A percentile compares a stretch with the other conserved stretches of the same genome.
Conservation (phyloP, 1,140 invertebrate species). For the Conus betulinus region DNA sequence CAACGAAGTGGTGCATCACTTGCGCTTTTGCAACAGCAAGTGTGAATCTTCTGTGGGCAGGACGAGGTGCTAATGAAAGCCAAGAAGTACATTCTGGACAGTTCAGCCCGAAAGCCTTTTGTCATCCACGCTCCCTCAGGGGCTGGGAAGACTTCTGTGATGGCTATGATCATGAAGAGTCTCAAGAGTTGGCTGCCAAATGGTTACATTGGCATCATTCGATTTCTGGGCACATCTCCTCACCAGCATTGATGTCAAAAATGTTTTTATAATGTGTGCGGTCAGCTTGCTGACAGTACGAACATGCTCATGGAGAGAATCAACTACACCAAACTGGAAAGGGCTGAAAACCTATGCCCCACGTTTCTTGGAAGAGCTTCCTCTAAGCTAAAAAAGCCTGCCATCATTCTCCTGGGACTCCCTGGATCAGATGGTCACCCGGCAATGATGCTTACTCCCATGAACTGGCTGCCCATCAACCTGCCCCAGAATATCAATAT, state of each 20-base stretch:
- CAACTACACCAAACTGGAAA: constrained; percentile 56
- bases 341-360: constrained; percentile 58
- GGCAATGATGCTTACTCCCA: constrained; percentile 61
- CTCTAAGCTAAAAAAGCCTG: constrained; percentile 52
- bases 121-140: constrained; percentile 63
- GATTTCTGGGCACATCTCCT: constrained; percentile 64
- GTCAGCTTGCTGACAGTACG: constrained; percentile 57
- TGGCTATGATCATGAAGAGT: constrained; percentile 61
- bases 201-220: constrained; percentile 51
- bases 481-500: constrained; percentile 78
- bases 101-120: constrained; percentile 51
- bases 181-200: constrained; percentile 54
- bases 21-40: constrained; percentile 94
- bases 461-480: constrained; percentile 68
- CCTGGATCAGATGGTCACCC: constrained; percentile 70
- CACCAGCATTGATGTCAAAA: constrained; percentile 53
- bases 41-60: constrained; percentile 59
- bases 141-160: constrained; percentile 62
- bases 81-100: constrained; percentile 53
- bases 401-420: constrained; percentile 73
- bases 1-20: constrained; percentile 94
- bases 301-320: constrained; percentile 57
- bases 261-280: constrained; percentile 57
- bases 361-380: constrained; percentile 56
- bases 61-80: constrained; percentile 49